Evolutionary conservation across 2,888 invertebrate species (phyloP), one percentile per base, ranked within the genome.

Genomic region (Leucozona laternaria): DNA sequence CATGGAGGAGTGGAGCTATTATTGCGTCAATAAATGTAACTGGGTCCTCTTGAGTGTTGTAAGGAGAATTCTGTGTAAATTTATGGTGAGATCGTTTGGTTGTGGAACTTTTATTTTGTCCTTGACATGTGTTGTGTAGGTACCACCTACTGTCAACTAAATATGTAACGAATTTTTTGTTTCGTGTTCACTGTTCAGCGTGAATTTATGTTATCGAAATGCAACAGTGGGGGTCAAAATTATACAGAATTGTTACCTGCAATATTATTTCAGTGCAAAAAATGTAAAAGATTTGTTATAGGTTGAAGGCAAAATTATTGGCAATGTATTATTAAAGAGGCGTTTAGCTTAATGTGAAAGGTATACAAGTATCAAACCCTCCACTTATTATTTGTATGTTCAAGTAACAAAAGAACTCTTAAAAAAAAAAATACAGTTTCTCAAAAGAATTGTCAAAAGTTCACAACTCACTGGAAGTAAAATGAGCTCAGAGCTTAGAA

Each of bases 21-120:
- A 68, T 73, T 78, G 62, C 68, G 70, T 62, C 85, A 85, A 85
- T 78, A 85, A 78, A 81, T 81, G 85, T 85, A 85, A 85, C 81
- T 77, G 57, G 85, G 81, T 78, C 43, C 77, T 73, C 72, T 78
- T 66, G 70, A 77, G 77, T 71, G 71, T 31, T 81, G 72, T 78
- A 70, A 73, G 53, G 50, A 68, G 68, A 78, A 64, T 50, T 66
- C 37, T 50, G 64, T 68, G n/a, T 17, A 40, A 37, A 28, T 48
- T 48, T 48, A 34, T 48, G 17, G 45, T 45, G 17, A 34, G 66
- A 50, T 50, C 28, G 22, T 25, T 34, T 66, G 20, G 7, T 34
- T 68, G 50, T 22, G 22, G 15, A 37, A 50, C 50, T 5, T 45
- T 20, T 72, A 43, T 45, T 45, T 20, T 70, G 68, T 81, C 81